phyloP scores from a whole-genome alignment of 2,797 vertebrate genomes.

The Sphenodon punctatus region DNA sequence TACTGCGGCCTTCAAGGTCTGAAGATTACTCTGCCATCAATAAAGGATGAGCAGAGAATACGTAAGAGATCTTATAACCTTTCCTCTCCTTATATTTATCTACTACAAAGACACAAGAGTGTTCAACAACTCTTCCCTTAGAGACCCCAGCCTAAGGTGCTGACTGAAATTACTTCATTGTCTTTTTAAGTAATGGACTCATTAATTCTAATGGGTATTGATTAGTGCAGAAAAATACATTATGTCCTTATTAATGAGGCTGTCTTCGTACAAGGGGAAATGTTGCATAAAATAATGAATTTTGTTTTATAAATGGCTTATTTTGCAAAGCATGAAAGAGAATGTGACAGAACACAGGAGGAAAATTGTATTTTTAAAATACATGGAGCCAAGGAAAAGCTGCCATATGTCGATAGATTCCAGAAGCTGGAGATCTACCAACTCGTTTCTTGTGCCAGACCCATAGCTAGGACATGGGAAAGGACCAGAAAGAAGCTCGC shows the following conservation, averaged over 20 bases:
- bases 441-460: too few relatives aligned
- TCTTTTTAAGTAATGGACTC: constrained; percentile 72
- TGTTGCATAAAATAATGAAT: constrained; percentile 52
- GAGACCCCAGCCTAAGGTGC: constrained; percentile 62
- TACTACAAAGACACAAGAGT: constrained; percentile 38
- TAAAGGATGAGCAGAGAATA: constrained; percentile 80
- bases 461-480: too few relatives aligned
- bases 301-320: constrained; percentile 51
- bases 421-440: too few relatives aligned
- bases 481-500: too few relatives aligned
- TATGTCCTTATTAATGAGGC: constrained; percentile 74
- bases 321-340: not conserved
- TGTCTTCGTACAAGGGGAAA: constrained; percentile 55
- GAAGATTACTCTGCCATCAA: constrained; percentile 83
- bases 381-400: not conserved
- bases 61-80: constrained; percentile 69
- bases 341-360: not conserved
- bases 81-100: constrained; percentile 50
- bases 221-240: constrained; percentile 72
- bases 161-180: constrained; percentile 76
- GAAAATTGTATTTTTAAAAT: accelerated
- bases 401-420: not conserved
- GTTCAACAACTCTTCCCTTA: constrained; percentile 27
- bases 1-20: constrained; percentile 72
- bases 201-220: constrained; percentile 81